Percentiles rank a stretch among this genome's conserved stretches.
phyloP scores from a whole-genome alignment of 2,888 invertebrate species.

The Eugnorisma glareosa region DNA sequence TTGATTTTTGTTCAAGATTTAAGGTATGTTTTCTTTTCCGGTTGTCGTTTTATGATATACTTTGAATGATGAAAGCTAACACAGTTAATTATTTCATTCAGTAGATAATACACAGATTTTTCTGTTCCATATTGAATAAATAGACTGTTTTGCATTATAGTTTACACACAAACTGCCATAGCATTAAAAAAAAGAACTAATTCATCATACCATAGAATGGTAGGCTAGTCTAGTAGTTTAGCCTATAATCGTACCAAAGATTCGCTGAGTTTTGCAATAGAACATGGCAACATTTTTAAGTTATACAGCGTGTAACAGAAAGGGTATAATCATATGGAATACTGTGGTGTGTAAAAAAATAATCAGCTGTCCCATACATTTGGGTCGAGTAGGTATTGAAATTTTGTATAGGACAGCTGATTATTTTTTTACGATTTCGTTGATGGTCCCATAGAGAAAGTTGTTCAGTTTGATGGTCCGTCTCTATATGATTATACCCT shows the following conservation, averaged over 20 bases:
- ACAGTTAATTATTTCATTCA: neutral
- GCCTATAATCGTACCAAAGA: constrained; percentile 16
- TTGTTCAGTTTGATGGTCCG: no score
- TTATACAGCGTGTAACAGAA: no score
- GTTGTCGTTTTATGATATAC: neutral
- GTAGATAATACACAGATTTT: neutral
- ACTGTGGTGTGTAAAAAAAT: no score
- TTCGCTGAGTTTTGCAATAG: neutral
- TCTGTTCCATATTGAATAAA: neutral
- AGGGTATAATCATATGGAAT: no score
- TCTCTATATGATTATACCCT: no score
- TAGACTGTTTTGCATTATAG: neutral
- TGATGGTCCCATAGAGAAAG: no score
- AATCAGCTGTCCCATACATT: no score
- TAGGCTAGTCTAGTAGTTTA: no score
- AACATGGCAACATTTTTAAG: neutral
- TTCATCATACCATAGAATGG: neutral
- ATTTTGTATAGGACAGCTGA: no score
- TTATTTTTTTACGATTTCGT: no score
- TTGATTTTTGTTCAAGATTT: neutral
- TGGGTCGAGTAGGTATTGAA: no score
- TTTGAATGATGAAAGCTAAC: neutral
- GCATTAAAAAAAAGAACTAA: neutral
- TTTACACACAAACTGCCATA: neutral
- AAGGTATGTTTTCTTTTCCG: constrained; percentile 21